A percentile compares a stretch with the other conserved stretches of the same genome.
Evolutionary conservation across 2,797 vertebrate genomes (phyloP).

Genomic region (Lagodon rhomboides): DNA sequence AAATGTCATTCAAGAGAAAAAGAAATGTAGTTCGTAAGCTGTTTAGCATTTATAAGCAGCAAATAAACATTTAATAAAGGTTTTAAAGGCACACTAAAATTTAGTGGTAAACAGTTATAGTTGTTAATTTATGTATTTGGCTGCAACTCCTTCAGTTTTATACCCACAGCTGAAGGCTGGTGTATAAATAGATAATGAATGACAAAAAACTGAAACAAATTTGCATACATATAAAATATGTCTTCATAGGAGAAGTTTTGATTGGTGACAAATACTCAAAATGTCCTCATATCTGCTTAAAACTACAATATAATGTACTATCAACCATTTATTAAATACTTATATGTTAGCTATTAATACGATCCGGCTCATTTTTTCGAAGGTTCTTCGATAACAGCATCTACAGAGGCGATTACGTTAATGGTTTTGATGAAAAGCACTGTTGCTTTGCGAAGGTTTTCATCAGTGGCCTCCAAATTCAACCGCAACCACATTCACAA

Average conservation of each 20-base stretch:
- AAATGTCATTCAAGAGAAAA: neutral
- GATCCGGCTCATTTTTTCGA: neutral
- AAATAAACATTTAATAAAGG: too few species aligned
- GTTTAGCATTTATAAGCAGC: neutral
- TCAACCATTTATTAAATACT: neutral
- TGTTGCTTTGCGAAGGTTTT: neutral
- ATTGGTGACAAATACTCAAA: neutral
- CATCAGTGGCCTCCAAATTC: neutral
- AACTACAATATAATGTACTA: neutral
- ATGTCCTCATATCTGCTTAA: neutral
- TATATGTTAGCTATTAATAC: neutral
- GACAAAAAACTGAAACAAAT: neutral
- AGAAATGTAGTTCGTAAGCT: neutral
- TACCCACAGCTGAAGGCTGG: neutral
- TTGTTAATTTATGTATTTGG: neutral
- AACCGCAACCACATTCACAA: too few species aligned
- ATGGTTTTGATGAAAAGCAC: neutral
- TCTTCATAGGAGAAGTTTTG: neutral
- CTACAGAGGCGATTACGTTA: neutral
- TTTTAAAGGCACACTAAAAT: neutral
- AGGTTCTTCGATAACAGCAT: neutral
- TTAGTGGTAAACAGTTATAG: neutral
- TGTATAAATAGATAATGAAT: neutral
- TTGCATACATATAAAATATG: neutral
- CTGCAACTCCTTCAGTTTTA: neutral